Base-by-base conservation (phyloP, 2,888 invertebrate species). In the Chymomyza procnemis region DNA sequence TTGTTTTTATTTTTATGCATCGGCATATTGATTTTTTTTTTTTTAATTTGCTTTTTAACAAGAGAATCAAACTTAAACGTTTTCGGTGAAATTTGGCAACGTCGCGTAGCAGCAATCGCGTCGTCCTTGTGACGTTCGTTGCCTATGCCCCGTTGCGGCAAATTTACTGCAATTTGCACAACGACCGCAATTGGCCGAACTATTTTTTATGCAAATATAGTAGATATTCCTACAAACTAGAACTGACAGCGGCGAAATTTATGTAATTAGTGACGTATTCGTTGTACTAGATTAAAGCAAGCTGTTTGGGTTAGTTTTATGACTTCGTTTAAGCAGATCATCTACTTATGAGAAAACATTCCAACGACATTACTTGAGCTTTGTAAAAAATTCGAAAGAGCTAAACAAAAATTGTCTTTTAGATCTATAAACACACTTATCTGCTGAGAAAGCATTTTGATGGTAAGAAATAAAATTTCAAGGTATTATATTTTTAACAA, bases 11-110 rank as follows among this genome's bases (percentile, higher is more conserved):
- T 78, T 78, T 70, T 68, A 75, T 71, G 75, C 78, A 78, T 69
- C 67, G 68, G 75, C 72, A 66, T 79, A 79, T 78, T 79, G 79
- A 78, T 78, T 78, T 78, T 78, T 78, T 65, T 76, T 78, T 78
- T 78, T 78, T 78, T 65, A 63, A 8, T 46, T 63, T 46, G 46
- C 61, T 66, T 71, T 61, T 22, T 50, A 58, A 56, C 34, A 61
- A 57, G 55, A 52, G 64, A 21, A 50, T 21, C 18, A 50, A n/a
- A 1, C 50, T 18, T 50, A 50, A 8, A 50, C 14, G 50, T 19
- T 50, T 50, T 18, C 9, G 50, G 18, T 50, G 19, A 16, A 18
- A 50, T 50, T 18, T 18, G 50, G 50, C 50, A 50, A 50, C 19
- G 16, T 5, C 50, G 34, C 34, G 26, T 26, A 9, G 34, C 12